Evolutionary conservation across 2,113 vertebrate genomes (phyloP).

Genomic region (Peromyscus leucopus): DNA sequence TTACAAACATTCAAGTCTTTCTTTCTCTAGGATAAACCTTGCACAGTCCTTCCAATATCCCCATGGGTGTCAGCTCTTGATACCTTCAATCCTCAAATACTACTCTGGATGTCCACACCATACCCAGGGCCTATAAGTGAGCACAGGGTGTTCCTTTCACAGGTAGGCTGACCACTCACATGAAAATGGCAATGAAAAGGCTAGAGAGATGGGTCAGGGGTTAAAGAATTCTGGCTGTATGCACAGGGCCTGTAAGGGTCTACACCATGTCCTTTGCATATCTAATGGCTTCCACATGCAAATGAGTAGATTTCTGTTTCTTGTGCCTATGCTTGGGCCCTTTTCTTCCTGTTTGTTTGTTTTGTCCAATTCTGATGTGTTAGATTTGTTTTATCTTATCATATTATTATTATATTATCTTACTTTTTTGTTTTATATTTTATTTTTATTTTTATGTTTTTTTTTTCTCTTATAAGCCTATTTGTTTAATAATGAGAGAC

Average conservation of each 20-base stretch:
- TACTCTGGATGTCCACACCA: neutral
- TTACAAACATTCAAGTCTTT: neutral
- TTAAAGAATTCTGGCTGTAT: neutral
- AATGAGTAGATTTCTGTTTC: neutral
- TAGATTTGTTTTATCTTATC: neutral
- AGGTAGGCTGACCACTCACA: neutral
- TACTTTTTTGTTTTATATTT: neutral
- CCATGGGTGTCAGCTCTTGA: neutral
- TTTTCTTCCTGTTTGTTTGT: neutral
- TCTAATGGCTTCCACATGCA: neutral
- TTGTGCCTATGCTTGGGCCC: neutral
- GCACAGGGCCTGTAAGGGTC: neutral
- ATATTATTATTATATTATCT: neutral
- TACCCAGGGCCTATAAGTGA: neutral
- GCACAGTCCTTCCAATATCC: neutral
- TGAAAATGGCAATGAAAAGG: neutral
- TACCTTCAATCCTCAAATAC: neutral
- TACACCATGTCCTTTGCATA: neutral
- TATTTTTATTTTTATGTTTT: neutral
- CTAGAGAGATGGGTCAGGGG: neutral
- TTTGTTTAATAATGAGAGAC: neutral
- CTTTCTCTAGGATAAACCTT: slow-evolving; percentile 14
- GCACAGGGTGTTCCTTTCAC: neutral
- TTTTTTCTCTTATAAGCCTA: neutral
- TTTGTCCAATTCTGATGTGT: neutral